phyloP scores from a whole-genome alignment of 2,888 invertebrate species.

The Volucella inanis region DNA sequence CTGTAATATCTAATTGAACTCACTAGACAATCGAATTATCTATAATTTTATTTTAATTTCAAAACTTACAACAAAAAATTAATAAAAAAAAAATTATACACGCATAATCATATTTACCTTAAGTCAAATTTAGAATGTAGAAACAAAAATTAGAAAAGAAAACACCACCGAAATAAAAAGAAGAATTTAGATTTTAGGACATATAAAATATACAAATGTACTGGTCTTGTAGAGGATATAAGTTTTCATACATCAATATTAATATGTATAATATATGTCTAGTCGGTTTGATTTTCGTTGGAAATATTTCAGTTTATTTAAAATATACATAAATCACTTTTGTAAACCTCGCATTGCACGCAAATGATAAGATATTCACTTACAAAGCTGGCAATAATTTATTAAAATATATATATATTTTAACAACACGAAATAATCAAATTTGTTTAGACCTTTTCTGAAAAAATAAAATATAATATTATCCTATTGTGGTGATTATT shows the following conservation, averaged over 20 bases:
- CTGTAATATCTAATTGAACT: slow-evolving; percentile 54
- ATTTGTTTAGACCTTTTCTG: too few relatives aligned
- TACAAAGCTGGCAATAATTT: too few relatives aligned
- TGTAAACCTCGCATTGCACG: slow-evolving; percentile 17
- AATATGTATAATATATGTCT: neutral
- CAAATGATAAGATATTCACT: neutral
- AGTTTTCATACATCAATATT: neutral
- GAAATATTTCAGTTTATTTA: neutral
- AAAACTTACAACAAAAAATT: slow-evolving; percentile 12
- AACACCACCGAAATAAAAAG: slow-evolving; percentile 72
- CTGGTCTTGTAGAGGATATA: slow-evolving; percentile 43
- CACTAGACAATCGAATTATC: slow-evolving; percentile 67
- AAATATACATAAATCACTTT: neutral
- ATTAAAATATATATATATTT: too few relatives aligned
- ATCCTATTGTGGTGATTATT: too few relatives aligned
- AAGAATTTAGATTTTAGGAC: slow-evolving; percentile 55
- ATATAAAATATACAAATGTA: slow-evolving; percentile 17
- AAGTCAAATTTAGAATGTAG: slow-evolving; percentile 15
- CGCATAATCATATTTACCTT: neutral
- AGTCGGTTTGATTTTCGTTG: neutral
- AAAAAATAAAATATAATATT: too few relatives aligned
- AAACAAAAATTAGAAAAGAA: slow-evolving; percentile 40
- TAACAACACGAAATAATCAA: too few relatives aligned
- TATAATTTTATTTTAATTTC: slow-evolving; percentile 43
- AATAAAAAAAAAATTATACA: neutral